Evolutionary conservation across 1,140 invertebrate species (phyloP), one percentile per base, ranked within the genome.

Genomic region (Tetramorium parvispinum): DNA sequence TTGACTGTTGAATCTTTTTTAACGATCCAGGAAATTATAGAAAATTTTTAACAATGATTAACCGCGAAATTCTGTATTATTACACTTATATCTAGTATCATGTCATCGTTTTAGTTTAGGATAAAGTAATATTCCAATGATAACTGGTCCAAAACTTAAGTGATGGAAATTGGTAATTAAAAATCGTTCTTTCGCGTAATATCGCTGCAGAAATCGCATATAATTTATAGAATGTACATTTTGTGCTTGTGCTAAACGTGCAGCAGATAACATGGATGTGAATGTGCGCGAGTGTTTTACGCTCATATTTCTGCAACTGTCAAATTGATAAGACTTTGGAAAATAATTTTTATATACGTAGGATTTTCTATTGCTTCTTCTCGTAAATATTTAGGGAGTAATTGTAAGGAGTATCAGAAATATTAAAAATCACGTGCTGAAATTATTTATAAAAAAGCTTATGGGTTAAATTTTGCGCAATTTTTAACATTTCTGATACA

Each of bases 241-340:
- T 78, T 24, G 43, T 18, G 18, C 18, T 21, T n/a, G 32, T 13
- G 43, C 3, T 27, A 49, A 78, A 71, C n/a, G 7, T 55, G 11
- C 37, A 32, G 32, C 13, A 18, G 7, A 70, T 77, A 27, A 61
- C 27, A 32, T 24, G 59, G 13, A 4, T 18, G 49, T 21, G 24
- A 18, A 6, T 27, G 21, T n/a, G 32, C 27, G 24, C 7, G 21
- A 55, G 61, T 43, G 27, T 81, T 59, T 75, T 83, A 73, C 7
- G 53, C 24, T 83, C 46, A 75, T 59, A 82, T 24, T 83, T 83
- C 73, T 83, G 24, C n/a, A 61, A 27, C 40, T 18, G 13, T 8
- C 21, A 68, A 68, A 21, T 37, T 32, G 13, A 49, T 37, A 16
- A 59, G 18, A 82, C 21, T 82, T 71, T 49, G 66, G 18, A 46